A percentile compares a stretch with the other conserved stretches of the same genome.
Conservation (phyloP, 2,113 vertebrate species). For the Callocephalon fimbriatum region DNA sequence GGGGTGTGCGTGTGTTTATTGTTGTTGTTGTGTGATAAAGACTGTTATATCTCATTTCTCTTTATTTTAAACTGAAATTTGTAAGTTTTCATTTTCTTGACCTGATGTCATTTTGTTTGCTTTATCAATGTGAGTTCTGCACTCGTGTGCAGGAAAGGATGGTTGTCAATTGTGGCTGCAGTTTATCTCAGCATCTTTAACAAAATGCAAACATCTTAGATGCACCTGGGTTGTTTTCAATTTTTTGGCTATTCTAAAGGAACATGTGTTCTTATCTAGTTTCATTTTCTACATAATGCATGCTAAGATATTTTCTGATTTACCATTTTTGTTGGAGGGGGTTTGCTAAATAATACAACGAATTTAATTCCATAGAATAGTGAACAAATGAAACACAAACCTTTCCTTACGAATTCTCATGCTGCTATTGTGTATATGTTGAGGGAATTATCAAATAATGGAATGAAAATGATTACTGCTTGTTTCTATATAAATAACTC, state of each 20-base stretch:
- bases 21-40: background rate
- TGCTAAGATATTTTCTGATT: background rate
- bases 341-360: background rate
- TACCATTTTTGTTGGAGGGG: background rate
- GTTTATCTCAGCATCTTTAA: background rate
- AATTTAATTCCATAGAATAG: background rate
- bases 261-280: accelerated
- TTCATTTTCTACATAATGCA: background rate
- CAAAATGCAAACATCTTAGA: background rate
- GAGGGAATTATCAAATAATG: background rate
- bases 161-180: background rate
- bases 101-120: background rate
- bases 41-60: background rate
- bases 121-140: background rate
- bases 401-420: background rate
- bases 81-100: background rate
- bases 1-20: background rate
- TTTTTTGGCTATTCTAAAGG: background rate
- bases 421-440: background rate
- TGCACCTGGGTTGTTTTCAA: accelerated
- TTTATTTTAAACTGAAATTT: background rate
- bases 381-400: background rate
- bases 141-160: background rate
- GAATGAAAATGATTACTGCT: background rate
- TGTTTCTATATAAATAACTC: background rate